Base-by-base conservation (phyloP, 1,140 invertebrate genomes). In the Leptestheria dahalacensis region DNA sequence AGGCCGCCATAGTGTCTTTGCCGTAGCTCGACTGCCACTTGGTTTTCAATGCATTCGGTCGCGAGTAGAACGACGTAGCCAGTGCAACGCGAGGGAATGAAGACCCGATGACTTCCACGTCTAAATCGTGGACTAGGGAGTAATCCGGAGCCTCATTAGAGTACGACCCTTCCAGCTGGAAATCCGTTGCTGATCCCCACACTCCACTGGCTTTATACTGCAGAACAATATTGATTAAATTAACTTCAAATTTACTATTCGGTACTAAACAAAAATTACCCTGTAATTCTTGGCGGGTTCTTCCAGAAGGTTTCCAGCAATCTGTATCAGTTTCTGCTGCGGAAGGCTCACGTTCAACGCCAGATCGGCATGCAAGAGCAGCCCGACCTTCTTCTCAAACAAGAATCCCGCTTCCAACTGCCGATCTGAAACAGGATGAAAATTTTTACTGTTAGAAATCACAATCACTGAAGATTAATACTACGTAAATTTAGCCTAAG, bases 11-110 rank as follows among this genome's bases (percentile, higher is more conserved):
- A 2, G 48, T 33, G 25, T 41, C 51, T 52, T 60, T 60, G 6
- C 58, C 58, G 10, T 52, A 29, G 15, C 33, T 60, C 18, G 58
- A 50, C 58, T 55, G 25, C 53, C 26, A 4, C 33, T 55, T 55
- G 26, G 53, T 55, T 55, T 55, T 2, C 2, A 28, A 26, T 12
- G 53, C 21, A 25, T 55, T 29, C 6, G 33, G 15, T 9, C 33
- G 6, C 6, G 33, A 41, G 15, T 41, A 41, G 6, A 41, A 41
- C 6, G 33, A 6, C 15, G 33, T 15, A 29, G 12, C 2, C 3
- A 55, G 21, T 2, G 26, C 26, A 3, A 33, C 2, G 11, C 26
- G 53, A 29, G n/a, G 20, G n/a, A 55, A n/a, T 12, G 25, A 29
- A 4, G 53, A 55, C 2, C 53, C 53, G 28, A 9, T 41, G 2